Percentiles rank a stretch among this genome's conserved stretches.
These are phyloP conservation scores for Trichosurus vulpecula DNA, from an alignment of 2,797 vertebrate genomes.

Conservation along the genomic window DNA sequence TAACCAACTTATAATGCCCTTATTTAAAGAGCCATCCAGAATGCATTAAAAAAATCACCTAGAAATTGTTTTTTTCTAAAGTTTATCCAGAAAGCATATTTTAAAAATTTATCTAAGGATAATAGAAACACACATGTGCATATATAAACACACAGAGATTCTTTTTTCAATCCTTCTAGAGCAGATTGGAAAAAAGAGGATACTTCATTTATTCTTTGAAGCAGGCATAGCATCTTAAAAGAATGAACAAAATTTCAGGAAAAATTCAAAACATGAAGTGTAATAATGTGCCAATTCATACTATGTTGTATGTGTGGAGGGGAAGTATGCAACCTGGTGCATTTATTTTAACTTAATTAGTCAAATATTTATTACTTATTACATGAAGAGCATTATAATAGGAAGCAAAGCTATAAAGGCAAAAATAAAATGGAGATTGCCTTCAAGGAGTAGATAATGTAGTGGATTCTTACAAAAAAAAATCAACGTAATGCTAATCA, in stretches of 20 bases:
- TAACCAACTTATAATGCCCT: background rate
- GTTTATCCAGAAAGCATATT: background rate
- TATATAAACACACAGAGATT: background rate
- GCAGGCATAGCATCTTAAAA: background rate
- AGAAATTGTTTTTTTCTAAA: background rate
- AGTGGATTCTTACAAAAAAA: background rate
- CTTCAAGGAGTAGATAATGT: background rate
- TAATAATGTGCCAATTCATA: background rate
- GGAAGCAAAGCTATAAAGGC: background rate
- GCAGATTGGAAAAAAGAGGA: background rate
- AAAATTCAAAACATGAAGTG: background rate
- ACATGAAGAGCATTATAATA: background rate
- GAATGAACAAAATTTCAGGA: background rate
- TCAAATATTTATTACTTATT: background rate
- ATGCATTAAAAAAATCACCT: background rate
- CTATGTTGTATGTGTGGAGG: background rate
- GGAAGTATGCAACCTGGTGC: no score
- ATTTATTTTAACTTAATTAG: background rate
- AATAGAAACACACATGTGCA: background rate
- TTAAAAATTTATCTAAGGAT: background rate
- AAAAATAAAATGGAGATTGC: background rate
- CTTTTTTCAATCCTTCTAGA: background rate
- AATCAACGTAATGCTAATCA: no score
- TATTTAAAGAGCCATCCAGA: background rate
- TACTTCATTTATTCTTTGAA: background rate